These are phyloP conservation scores for Alviniconcha strummeri DNA, from an alignment of 2,888 invertebrate genomes.

Conservation along the genomic window DNA sequence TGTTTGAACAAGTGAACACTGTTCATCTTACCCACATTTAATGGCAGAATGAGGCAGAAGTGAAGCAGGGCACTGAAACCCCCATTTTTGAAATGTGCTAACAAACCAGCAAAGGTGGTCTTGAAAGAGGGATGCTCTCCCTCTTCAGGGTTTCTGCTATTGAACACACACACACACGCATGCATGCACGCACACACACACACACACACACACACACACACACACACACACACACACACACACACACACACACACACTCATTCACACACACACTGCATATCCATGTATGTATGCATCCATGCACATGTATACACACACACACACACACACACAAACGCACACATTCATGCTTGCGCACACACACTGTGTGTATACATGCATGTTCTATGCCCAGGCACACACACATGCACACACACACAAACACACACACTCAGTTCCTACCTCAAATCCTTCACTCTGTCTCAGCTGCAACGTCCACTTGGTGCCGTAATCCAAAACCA, in stretches of 20 bases:
- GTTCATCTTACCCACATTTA: too few relatives aligned
- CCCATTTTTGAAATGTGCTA: too few relatives aligned
- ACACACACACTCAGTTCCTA: conserved; percentile 14
- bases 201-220: not conserved
- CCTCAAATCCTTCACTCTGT: conserved; percentile 42
- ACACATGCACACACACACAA: not conserved
- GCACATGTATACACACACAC: not conserved
- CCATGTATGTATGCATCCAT: not conserved
- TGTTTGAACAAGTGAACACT: too few relatives aligned
- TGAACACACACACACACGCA: not conserved
- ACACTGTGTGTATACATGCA: not conserved
- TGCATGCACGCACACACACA: not conserved
- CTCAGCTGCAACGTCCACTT: conserved; percentile 47
- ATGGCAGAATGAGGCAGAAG: too few relatives aligned
- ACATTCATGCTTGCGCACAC: not conserved
- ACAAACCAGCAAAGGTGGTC: too few relatives aligned
- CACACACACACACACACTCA: not conserved
- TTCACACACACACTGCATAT: not conserved
- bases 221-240: not conserved
- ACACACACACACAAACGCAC: not conserved
- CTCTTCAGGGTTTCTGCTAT: too few relatives aligned
- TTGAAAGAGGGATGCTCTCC: too few relatives aligned
- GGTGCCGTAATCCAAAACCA: conserved; percentile 29
- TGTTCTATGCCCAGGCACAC: not conserved
- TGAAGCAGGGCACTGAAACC: too few relatives aligned